phyloP scores from a whole-genome alignment of 2,888 invertebrate genomes.

The Agrotis exclamationis region DNA sequence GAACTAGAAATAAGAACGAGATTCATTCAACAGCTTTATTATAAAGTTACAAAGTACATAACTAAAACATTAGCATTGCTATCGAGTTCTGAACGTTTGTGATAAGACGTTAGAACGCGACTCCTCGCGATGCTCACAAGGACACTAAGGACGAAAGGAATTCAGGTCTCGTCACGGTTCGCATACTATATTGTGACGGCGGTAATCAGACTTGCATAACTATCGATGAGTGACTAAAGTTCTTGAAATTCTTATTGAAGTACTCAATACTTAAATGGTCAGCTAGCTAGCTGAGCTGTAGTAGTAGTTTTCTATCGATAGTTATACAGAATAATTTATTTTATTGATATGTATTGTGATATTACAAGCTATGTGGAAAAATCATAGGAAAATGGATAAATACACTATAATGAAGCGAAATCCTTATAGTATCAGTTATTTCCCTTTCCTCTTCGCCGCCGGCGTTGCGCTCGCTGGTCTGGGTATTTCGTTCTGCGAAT shows the following conservation, averaged over 20 bases:
- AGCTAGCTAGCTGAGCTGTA: slow-evolving; percentile 43
- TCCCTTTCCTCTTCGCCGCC: slow-evolving; percentile 89
- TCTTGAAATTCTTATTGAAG: slow-evolving; percentile 42
- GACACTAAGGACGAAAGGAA: slow-evolving; percentile 72
- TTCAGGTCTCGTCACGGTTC: slow-evolving; percentile 71
- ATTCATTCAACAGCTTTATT: slow-evolving; percentile 83
- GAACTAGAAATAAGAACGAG: slow-evolving; percentile 67
- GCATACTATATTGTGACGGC: slow-evolving; percentile 75
- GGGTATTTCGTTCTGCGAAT: slow-evolving; percentile 78
- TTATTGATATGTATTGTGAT: slow-evolving; percentile 90
- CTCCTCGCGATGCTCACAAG: slow-evolving; percentile 64
- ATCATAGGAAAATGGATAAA: slow-evolving; percentile 86
- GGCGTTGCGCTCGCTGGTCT: slow-evolving; percentile 88
- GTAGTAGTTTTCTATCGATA: slow-evolving; percentile 70
- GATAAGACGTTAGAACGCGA: slow-evolving; percentile 63
- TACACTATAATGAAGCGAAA: slow-evolving; percentile 86
- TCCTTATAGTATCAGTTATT: slow-evolving; percentile 85
- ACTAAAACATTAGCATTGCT: slow-evolving; percentile 77
- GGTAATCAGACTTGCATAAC: slow-evolving; percentile 74
- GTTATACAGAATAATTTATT: slow-evolving; percentile 74
- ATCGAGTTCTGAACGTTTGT: slow-evolving; percentile 69
- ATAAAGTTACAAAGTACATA: slow-evolving; percentile 84
- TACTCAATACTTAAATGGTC: slow-evolving; percentile 45
- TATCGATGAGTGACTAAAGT: slow-evolving; percentile 67
- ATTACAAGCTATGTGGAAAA: slow-evolving; percentile 89